Base-by-base conservation (phyloP, 2,113 vertebrate genomes). In the Limnothrissa miodon region DNA sequence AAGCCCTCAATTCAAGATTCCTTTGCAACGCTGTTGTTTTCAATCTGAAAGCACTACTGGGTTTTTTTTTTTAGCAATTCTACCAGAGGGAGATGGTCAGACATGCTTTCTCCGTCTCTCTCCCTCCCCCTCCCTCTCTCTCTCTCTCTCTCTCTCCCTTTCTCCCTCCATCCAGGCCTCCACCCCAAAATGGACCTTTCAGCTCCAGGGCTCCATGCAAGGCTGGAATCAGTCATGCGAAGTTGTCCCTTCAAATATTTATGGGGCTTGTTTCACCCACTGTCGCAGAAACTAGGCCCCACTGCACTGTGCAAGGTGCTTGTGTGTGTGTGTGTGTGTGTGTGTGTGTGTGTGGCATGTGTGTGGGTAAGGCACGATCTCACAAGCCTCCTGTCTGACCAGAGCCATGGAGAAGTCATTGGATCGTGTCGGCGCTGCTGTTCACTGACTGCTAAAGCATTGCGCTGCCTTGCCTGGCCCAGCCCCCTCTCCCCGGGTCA, bases 231-330 rank as follows among this genome's bases (percentile, higher is more conserved):
- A 51, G 15, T 23, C 59, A 86, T 66, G 66, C n/a, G 45, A 21
- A 82, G 79, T 36, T 81, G 82, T 59, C 15, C 39, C 42, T 45
- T 84, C 51, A 74, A 81, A 86, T 84, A 86, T 86, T 84, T 45
- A 84, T 79, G 45, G 45, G 48, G 59, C n/a, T 11, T 62, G 59
- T 62, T 62, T 62, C 59, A 62, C 59, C 59, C 59, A n/a, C n/a
- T 56, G 51, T 56, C 51, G 51, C 59, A 25, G 8, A 62, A 62
- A 9, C 66, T 33, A 39, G 33, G 25, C 66, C 33, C 66, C 1
- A 3, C 66, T 36, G 33, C 66, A 74, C 29, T 74, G 29, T 74
- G 25, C 25, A 74, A 33, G 29, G 66, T 70, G 46, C 5, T n/a
- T 45, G 80, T 80, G 45, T 51, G 79, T 80, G 79, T 33, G 45